These are phyloP conservation scores for Drosophila mayaguana DNA, from an alignment of 2,888 invertebrate genomes.

Conservation along the genomic window DNA sequence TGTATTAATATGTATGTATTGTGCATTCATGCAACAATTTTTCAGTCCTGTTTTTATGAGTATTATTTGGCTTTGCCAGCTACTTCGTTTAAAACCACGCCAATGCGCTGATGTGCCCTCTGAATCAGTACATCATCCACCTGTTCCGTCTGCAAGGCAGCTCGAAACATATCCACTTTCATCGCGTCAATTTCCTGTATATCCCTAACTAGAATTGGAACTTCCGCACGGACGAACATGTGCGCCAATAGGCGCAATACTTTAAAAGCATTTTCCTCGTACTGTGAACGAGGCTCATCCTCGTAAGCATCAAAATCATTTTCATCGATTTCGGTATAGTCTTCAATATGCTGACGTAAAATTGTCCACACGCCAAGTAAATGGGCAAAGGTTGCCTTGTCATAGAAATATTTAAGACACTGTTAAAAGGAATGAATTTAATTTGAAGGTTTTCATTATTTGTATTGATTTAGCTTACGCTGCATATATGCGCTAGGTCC, in stretches of 20 bases:
- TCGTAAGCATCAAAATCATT: slow-evolving; percentile 74
- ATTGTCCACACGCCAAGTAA: slow-evolving; percentile 80
- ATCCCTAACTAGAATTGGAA: slow-evolving; percentile 27
- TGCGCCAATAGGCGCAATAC: slow-evolving; percentile 58
- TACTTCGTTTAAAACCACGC: slow-evolving; percentile 45
- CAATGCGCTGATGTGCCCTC: slow-evolving; percentile 54
- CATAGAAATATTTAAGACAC: slow-evolving; percentile 82
- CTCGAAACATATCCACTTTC: slow-evolving; percentile 44
- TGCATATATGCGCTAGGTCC: slow-evolving; percentile 81
- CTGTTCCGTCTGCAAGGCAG: slow-evolving; percentile 50
- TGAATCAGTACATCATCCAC: slow-evolving; percentile 56
- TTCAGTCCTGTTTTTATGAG: slow-evolving; percentile 65
- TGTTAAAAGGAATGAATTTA: slow-evolving; percentile 40
- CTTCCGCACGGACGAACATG: slow-evolving; percentile 46
- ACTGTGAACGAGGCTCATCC: slow-evolving; percentile 69
- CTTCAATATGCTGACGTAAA: slow-evolving; percentile 53
- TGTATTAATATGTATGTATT: slow-evolving; percentile 31
- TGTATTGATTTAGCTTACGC: slow-evolving; percentile 47
- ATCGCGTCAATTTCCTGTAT: slow-evolving; percentile 45
- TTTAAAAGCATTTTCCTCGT: slow-evolving; percentile 58
- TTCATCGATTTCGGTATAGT: slow-evolving; percentile 42
- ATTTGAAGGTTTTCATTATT: not conserved
- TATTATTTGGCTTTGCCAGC: slow-evolving; percentile 67
- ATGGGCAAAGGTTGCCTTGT: slow-evolving; percentile 77
- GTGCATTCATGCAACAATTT: slow-evolving; percentile 58